These are phyloP conservation scores for Hybognathus amarus DNA, from an alignment of 2,797 vertebrate genomes.

Conservation along the genomic window DNA sequence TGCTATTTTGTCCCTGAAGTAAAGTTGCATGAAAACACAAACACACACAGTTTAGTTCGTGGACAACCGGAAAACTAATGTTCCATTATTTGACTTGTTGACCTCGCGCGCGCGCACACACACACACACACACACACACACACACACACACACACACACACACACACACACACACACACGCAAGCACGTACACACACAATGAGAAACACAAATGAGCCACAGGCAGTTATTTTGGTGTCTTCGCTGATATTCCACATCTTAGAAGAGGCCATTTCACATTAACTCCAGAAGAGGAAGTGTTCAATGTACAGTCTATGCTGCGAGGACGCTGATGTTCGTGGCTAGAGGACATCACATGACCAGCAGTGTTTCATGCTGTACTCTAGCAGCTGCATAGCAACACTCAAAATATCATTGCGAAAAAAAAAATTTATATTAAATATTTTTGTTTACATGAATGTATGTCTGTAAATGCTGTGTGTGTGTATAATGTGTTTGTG, in stretches of 20 bases:
- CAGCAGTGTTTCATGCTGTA: not conserved
- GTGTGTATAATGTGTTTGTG: not conserved
- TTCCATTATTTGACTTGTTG: constrained; percentile 13
- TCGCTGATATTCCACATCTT: not conserved
- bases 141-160: too few relatives aligned
- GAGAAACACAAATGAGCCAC: not conserved
- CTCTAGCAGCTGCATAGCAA: not conserved
- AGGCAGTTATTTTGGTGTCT: not conserved
- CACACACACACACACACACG: not conserved
- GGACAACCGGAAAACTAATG: constrained; percentile 22
- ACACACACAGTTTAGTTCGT: not conserved
- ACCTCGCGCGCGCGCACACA: too few relatives aligned
- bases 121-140: not conserved
- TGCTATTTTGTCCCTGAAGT: not conserved
- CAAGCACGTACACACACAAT: not conserved
- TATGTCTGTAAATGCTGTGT: not conserved
- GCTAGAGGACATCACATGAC: too few relatives aligned
- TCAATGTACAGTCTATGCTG: not conserved
- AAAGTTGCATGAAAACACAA: not conserved
- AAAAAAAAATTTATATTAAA: not conserved
- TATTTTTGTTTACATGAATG: not conserved
- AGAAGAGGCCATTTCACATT: not conserved
- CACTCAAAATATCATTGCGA: not conserved
- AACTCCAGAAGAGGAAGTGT: not conserved
- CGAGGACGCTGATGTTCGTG: not conserved